These are phyloP conservation scores for Altica lythri DNA, from an alignment of 2,888 invertebrate species.

Conservation along the genomic window DNA sequence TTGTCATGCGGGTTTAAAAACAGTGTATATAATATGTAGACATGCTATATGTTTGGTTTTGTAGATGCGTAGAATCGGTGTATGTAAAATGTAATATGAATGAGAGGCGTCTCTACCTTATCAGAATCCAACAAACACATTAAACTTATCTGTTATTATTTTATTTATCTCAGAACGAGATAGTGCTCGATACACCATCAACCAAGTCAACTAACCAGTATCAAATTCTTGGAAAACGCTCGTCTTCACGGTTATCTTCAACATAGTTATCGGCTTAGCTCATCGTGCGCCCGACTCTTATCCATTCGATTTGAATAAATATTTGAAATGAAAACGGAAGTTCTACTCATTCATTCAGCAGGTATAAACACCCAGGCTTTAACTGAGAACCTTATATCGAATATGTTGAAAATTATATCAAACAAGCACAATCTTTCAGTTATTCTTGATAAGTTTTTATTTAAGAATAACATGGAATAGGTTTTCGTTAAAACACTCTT, in stretches of 20 bases:
- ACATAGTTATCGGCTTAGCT: constrained; percentile 27
- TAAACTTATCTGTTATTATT: constrained; percentile 6
- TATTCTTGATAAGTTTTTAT: no score
- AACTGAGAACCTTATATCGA: no score
- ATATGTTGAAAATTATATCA: no score
- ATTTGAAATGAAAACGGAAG: constrained; percentile 27
- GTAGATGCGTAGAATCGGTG: background rate
- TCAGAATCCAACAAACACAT: constrained; percentile 9
- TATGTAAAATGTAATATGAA: constrained; percentile 9
- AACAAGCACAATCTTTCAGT: no score
- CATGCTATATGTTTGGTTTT: background rate
- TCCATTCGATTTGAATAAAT: constrained; percentile 26
- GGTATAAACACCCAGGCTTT: constrained; percentile 5
- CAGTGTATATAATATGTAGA: no score
- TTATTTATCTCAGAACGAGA: constrained; percentile 3
- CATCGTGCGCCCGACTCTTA: constrained; percentile 8
- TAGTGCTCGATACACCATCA: constrained; percentile 1
- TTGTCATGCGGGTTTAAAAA: no score
- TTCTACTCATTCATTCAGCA: constrained; percentile 14
- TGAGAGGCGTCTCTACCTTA: constrained; percentile 7
- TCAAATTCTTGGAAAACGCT: constrained; percentile 29
- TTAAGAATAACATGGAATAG: no score
- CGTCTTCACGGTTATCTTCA: constrained; percentile 26
- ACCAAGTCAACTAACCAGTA: constrained; percentile 24
- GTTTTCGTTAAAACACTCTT: no score